phyloP scores from a whole-genome alignment of 2,797 vertebrate species.

The Limnodromus scolopaceus region DNA sequence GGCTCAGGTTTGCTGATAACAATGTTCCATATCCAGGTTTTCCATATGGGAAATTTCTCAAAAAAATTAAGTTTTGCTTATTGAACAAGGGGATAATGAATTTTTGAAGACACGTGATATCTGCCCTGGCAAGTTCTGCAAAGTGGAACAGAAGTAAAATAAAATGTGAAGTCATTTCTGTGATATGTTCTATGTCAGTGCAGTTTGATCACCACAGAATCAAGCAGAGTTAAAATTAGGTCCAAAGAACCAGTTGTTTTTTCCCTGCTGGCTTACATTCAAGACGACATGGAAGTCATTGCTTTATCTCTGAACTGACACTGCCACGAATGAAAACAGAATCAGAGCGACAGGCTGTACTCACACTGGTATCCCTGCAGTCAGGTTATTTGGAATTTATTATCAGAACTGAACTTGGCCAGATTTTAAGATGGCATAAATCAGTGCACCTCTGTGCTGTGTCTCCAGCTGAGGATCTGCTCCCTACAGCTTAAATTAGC shows the following conservation, averaged over 20 bases:
- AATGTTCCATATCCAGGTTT: not conserved
- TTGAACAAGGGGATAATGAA: not conserved
- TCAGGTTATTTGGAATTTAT: not conserved
- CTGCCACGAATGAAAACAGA: not conserved
- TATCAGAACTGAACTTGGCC: not conserved
- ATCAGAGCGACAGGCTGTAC: not conserved
- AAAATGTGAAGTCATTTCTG: not conserved
- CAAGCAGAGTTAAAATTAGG: not conserved
- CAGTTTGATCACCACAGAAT: not conserved
- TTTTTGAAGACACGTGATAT: not conserved
- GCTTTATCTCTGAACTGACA: conserved; percentile 9
- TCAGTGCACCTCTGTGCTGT: not conserved
- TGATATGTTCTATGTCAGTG: not conserved
- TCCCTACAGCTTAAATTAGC: not conserved
- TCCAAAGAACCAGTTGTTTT: not conserved
- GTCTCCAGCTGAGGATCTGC: not conserved
- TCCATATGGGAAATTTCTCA: not conserved
- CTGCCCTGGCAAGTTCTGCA: not conserved
- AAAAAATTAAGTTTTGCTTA: not conserved
- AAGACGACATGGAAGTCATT: not conserved
- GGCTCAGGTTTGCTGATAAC: not conserved
- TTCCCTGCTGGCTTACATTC: not conserved
- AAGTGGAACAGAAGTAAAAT: not conserved
- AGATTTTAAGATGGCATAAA: not conserved
- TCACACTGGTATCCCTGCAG: not conserved